Conservation (phyloP, 2,888 invertebrate genomes). For the Abrostola triplasia region DNA sequence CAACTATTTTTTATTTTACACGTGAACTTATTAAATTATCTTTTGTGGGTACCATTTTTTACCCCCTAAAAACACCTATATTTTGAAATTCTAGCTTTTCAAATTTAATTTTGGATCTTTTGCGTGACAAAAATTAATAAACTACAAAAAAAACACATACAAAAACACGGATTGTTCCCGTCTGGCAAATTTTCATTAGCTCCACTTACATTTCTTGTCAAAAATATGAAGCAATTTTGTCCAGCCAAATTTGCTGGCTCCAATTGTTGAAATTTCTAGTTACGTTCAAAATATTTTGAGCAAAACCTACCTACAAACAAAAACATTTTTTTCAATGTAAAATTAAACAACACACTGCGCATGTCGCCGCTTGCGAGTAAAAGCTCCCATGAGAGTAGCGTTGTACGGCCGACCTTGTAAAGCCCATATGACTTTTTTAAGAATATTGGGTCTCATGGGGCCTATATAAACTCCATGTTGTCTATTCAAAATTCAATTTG, state of each 20-base stretch:
- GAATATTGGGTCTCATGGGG: slow-evolving; percentile 20
- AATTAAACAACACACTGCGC: slow-evolving; percentile 49
- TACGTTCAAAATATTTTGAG: slow-evolving; percentile 10
- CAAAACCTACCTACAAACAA: slow-evolving; percentile 8
- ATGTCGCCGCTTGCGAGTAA: slow-evolving; percentile 42
- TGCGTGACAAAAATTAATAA: too few relatives aligned
- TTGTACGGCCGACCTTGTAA: slow-evolving; percentile 32
- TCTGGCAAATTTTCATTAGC: not conserved
- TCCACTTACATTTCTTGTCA: not conserved
- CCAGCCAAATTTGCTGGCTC: not conserved
- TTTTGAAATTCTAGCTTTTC: too few relatives aligned
- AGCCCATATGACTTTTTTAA: slow-evolving; percentile 43
- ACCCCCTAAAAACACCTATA: too few relatives aligned
- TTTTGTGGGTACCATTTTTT: too few relatives aligned
- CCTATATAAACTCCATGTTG: slow-evolving; percentile 6
- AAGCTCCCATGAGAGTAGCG: slow-evolving; percentile 31
- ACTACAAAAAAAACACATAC: not conserved
- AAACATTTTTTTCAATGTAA: slow-evolving; percentile 36
- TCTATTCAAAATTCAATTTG: slow-evolving; percentile 8
- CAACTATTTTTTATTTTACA: too few relatives aligned
- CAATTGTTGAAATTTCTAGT: slow-evolving; percentile 14
- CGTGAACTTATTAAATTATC: too few relatives aligned
- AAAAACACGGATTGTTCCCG: not conserved
- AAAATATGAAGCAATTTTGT: slow-evolving; percentile 3
- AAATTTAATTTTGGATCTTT: too few relatives aligned